Evolutionary conservation across 2,113 vertebrate genomes (phyloP).

Genomic region (Excalfactoria chinensis): DNA sequence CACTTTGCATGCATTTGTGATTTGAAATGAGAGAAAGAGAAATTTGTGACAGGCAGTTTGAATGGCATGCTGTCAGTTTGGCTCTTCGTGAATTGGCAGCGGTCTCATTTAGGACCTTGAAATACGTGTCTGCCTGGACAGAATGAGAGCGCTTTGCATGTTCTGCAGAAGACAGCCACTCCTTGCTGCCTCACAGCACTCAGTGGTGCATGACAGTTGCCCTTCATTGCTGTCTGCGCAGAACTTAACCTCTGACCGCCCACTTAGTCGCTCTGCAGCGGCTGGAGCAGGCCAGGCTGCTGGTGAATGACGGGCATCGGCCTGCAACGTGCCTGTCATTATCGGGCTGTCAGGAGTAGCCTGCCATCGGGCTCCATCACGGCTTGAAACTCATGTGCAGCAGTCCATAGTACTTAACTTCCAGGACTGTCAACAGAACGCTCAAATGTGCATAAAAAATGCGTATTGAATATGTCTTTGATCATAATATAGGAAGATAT

Average conservation of each 20-base stretch:
- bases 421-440: constrained; percentile 87
- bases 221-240: constrained; percentile 94
- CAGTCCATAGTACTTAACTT: constrained; percentile 89
- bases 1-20: constrained; percentile 90
- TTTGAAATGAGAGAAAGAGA: constrained; percentile 67
- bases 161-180: constrained; percentile 89
- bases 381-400: constrained; percentile 87
- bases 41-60: constrained; percentile 84
- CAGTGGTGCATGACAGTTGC: constrained; percentile 97
- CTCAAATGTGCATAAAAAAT: constrained; percentile 88
- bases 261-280: constrained; percentile 79
- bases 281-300: constrained; percentile 78
- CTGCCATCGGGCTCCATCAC: constrained; percentile 82
- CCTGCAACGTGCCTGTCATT: constrained; percentile 90
- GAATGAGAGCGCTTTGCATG: constrained; percentile 89
- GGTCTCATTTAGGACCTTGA: constrained; percentile 88
- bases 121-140: constrained; percentile 83
- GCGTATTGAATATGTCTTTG: constrained; percentile 66
- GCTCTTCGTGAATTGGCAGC: constrained; percentile 84
- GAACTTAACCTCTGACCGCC: constrained; percentile 94
- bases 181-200: constrained; percentile 79
- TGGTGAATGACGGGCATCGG: constrained; percentile 88
- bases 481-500: constrained; percentile 84
- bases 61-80: constrained; percentile 93
- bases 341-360: constrained; percentile 88